Percentiles rank a stretch among this genome's conserved stretches.
phyloP scores from a whole-genome alignment of 2,113 vertebrate species.

The Nesoenas mayeri region DNA sequence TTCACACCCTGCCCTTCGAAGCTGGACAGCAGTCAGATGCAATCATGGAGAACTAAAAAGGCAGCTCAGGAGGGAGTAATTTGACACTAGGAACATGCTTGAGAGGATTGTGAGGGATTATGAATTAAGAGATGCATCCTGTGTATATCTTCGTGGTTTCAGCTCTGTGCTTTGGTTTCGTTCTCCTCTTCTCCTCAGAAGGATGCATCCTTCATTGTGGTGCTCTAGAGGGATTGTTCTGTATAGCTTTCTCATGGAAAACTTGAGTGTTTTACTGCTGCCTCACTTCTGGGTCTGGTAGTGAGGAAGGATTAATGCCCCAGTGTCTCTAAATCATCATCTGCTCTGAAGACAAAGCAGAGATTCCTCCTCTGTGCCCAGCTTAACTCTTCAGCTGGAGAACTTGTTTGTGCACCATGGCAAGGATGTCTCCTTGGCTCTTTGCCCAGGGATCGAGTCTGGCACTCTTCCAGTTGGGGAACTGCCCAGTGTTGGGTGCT shows the following conservation, averaged over 20 bases:
- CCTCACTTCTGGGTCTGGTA: not conserved
- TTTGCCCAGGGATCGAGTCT: not conserved
- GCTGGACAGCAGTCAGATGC: not conserved
- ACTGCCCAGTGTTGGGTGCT: not conserved
- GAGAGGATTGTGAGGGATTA: not conserved
- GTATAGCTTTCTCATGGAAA: not conserved
- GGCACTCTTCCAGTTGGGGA: constrained; percentile 38
- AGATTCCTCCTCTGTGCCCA: not conserved
- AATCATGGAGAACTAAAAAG: not conserved
- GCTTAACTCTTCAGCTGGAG: not conserved
- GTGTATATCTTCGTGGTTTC: not conserved
- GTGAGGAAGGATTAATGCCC: not conserved
- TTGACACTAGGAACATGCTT: not conserved
- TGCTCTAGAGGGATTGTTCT: not conserved
- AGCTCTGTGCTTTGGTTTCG: not conserved
- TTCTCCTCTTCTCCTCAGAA: not conserved
- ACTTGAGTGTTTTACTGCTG: not conserved
- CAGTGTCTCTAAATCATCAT: not conserved
- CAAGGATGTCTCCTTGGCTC: constrained; percentile 12
- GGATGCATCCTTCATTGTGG: not conserved
- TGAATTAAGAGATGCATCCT: not conserved
- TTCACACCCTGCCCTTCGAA: not conserved
- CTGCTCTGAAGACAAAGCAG: not conserved
- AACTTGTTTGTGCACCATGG: not conserved
- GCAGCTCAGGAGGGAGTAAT: not conserved